Conservation (phyloP, 1,140 invertebrate genomes). For the Epicauta chinensis region DNA sequence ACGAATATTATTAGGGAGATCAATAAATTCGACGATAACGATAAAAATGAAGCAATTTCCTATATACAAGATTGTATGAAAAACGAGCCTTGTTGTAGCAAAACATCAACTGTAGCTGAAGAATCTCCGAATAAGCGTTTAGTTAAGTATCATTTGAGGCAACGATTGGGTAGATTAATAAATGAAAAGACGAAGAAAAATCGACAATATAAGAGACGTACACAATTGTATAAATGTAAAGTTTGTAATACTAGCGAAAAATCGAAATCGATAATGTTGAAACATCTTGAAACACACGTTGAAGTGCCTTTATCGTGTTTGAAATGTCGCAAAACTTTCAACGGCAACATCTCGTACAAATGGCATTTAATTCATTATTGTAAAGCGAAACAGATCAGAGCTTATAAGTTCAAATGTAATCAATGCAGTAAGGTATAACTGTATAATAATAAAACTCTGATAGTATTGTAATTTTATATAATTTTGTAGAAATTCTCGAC, state of each 20-base stretch:
- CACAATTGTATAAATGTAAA: constrained; percentile 8
- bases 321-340: constrained; percentile 16
- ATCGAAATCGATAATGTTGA: constrained; percentile 16
- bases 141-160: too few relatives aligned
- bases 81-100: background rate
- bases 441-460: background rate
- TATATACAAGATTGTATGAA: constrained; percentile 12
- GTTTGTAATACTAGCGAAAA: constrained; percentile 6
- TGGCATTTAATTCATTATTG: constrained; percentile 19
- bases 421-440: constrained; percentile 12
- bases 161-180: too few relatives aligned
- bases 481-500: constrained; percentile 35
- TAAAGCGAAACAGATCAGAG: background rate
- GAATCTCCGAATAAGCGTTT: too few relatives aligned
- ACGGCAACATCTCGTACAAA: constrained; percentile 8
- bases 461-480: background rate
- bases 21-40: constrained; percentile 11
- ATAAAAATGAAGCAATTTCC: constrained; percentile 15
- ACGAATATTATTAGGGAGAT: constrained; percentile 11
- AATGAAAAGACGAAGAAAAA: too few relatives aligned
- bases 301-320: constrained; percentile 18
- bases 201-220: too few relatives aligned
- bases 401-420: constrained; percentile 11
- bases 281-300: constrained; percentile 19
- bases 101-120: too few relatives aligned